Evolutionary conservation across 2,797 vertebrate genomes (phyloP).

Genomic region (Martes flavigula): DNA sequence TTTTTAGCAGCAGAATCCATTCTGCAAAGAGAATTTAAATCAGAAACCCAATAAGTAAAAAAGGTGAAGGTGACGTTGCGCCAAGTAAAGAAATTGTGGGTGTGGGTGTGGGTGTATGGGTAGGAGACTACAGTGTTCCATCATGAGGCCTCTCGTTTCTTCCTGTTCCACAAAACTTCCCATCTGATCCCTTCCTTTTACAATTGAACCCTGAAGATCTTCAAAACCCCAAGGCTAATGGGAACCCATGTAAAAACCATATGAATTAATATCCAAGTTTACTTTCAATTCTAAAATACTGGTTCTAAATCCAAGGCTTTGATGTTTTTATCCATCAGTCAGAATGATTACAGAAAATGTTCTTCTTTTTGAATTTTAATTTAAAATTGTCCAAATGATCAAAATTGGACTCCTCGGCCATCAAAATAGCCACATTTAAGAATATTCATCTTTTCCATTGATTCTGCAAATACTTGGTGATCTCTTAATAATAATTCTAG

Average conservation of each 20-base stretch:
- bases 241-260: background rate
- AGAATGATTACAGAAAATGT: slow-evolving; percentile 6
- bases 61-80: background rate
- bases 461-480: background rate
- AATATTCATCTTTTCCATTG: background rate
- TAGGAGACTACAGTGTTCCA: background rate
- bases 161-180: background rate
- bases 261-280: background rate
- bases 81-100: background rate
- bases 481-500: background rate
- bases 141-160: background rate
- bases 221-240: background rate
- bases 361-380: background rate
- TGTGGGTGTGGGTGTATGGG: background rate
- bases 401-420: background rate
- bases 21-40: background rate
- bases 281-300: slow-evolving; percentile 39
- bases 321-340: background rate
- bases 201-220: background rate
- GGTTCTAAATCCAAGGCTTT: background rate
- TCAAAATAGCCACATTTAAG: background rate
- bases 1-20: background rate
- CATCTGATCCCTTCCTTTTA: background rate
- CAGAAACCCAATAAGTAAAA: background rate
- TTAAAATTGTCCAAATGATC: background rate